phyloP scores from a whole-genome alignment of 35 echinoderm and acorn worm genomes.

The Apostichopus californicus region DNA sequence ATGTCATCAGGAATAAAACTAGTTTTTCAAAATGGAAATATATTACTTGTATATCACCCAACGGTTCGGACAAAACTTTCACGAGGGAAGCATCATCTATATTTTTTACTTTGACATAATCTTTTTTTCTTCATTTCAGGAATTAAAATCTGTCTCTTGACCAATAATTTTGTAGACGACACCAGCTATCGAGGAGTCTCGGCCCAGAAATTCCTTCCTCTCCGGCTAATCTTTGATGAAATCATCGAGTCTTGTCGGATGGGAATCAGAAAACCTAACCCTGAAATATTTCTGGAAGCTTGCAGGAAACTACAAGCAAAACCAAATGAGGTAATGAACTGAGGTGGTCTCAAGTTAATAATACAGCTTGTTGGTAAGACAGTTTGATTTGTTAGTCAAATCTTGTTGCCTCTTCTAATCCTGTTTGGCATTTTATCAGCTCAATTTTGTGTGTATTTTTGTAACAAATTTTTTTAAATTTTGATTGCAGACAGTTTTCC shows the following conservation, averaged over 20 bases:
- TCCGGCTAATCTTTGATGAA: conserved; percentile 65
- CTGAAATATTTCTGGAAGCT: conserved; percentile 67
- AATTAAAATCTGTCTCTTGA: conserved; percentile 75
- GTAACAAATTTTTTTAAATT: background rate
- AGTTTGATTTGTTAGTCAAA: background rate
- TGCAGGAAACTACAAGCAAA: conserved; percentile 60
- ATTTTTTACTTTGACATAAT: background rate
- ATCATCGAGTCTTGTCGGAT: conserved; percentile 83
- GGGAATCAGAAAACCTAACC: conserved; percentile 80
- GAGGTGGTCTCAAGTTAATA: background rate
- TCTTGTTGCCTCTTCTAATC: background rate
- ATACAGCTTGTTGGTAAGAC: background rate
- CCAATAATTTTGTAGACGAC: conserved; percentile 90
- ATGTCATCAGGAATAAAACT: too few relatives aligned
- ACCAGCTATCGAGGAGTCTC: background rate
- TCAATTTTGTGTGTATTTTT: background rate
- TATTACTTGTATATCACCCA: too few relatives aligned
- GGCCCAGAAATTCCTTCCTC: conserved; percentile 39
- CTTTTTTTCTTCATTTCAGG: conserved; percentile 41
- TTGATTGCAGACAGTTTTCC: conserved; percentile 68
- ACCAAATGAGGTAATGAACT: conserved; percentile 68
- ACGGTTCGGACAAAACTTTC: too few relatives aligned
- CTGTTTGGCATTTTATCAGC: background rate
- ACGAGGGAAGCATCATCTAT: too few relatives aligned
- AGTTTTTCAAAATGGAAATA: too few relatives aligned